These are phyloP conservation scores for Zaprionus kolodkinae DNA, from an alignment of 1,140 invertebrate genomes.

Conservation along the genomic window DNA sequence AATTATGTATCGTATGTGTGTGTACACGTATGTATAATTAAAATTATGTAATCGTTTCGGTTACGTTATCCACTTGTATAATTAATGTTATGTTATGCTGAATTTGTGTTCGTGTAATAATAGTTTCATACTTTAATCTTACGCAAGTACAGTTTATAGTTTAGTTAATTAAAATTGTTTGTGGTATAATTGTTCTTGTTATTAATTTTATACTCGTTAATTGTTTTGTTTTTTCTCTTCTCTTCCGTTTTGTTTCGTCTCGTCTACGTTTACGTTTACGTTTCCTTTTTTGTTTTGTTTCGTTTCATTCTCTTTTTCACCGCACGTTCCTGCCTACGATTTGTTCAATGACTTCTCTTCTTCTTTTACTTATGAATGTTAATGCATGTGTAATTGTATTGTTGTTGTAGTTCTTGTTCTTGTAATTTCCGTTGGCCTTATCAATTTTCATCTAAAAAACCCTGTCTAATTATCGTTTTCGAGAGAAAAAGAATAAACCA, in stretches of 20 bases:
- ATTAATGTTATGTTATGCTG: constrained; percentile 35
- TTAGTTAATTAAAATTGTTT: constrained; percentile 78
- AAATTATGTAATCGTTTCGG: constrained; percentile 65
- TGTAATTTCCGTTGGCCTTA: constrained; percentile 35
- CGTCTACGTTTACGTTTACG: constrained; percentile 17
- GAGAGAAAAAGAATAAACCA: constrained; percentile 15
- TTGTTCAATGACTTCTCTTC: constrained; percentile 78
- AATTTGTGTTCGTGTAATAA: constrained; percentile 60
- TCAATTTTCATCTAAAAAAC: constrained; percentile 12
- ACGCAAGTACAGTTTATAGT: constrained; percentile 58
- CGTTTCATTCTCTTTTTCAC: constrained; percentile 65
- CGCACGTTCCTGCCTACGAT: constrained; percentile 84
- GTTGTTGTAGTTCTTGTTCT: constrained; percentile 43
- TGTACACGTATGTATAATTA: neutral
- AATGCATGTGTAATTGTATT: constrained; percentile 63
- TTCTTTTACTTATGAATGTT: constrained; percentile 51
- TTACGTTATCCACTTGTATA: constrained; percentile 16
- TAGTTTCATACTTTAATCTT: constrained; percentile 71
- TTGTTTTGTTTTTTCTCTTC: constrained; percentile 49
- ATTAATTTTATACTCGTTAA: constrained; percentile 66
- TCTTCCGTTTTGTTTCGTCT: constrained; percentile 10
- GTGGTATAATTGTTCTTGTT: constrained; percentile 69
- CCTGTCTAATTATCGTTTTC: constrained; percentile 33
- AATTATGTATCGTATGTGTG: neutral
- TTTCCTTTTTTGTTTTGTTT: constrained; percentile 38